Base-by-base conservation (phyloP, 2,113 vertebrate species). In the Amphilophus citrinellus region DNA sequence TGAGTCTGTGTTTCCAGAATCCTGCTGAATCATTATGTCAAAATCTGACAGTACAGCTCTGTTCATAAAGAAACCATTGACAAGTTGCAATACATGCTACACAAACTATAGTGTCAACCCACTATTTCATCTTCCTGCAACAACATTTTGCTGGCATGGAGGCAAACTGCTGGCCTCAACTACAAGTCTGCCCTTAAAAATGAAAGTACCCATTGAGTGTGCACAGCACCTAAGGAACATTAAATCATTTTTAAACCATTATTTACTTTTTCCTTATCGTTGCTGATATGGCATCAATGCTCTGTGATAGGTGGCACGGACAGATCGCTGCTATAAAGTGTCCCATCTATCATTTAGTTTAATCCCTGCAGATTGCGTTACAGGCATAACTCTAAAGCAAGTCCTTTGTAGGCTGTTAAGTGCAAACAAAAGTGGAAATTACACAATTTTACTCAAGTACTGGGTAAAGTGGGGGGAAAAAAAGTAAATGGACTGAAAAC, bases 1-100 rank as follows among this genome's bases (percentile, higher is more conserved):
- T 80, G 78, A 88, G 84, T 37, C 15, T 20, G 78, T 83, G 61
- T 91, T 88, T 85, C 79, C 87, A 87, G 58, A 81, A 82, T 73
- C 20, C 27, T 76, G 79, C 79, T 84, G 76, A 82, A 73, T 86
- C 57, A 90, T 77, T 32, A 65, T 71, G 65, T 61, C 58, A 73
- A 35, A 76, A 71, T 65, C 24, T 79, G 76, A 86, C 61, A 63
- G 30, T 10, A 42, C 57, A 68, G 32, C 76, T 22, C 66, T 57
- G 32, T 13, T 63, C 17, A 61, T 62, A 76, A 79, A 79, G 65
- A 83, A 73, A 24, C 1, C 20, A 17, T 32, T 47, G 53, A 65
- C 32, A 83, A 22, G 66, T 37, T 35, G 56, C 37, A 50, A 44
- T 8, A 5, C 44, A 44, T 11, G 47, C 42, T 50, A 22, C 47